Evolutionary conservation across 2,888 invertebrate genomes (phyloP).

Genomic region (Listrodromus nycthemerus): DNA sequence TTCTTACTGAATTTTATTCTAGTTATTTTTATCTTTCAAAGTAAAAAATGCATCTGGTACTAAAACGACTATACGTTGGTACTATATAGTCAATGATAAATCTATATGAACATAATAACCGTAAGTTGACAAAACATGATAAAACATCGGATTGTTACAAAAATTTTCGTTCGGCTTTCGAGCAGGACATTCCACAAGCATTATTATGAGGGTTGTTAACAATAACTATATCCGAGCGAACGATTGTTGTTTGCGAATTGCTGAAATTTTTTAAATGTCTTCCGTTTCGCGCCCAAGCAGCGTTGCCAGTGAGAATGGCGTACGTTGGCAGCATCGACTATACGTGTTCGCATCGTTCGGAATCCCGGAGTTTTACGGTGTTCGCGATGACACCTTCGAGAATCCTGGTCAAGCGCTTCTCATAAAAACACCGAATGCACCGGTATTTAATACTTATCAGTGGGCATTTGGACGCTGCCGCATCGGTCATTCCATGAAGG

Average conservation of each 20-base stretch:
- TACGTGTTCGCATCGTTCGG: not conserved
- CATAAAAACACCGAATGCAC: not conserved
- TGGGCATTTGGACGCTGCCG: not conserved
- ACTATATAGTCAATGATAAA: too few relatives aligned
- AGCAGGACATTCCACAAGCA: too few relatives aligned
- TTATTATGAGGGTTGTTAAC: not conserved
- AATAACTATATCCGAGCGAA: not conserved
- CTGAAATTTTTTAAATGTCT: not conserved
- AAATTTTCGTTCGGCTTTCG: too few relatives aligned
- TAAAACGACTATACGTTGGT: too few relatives aligned
- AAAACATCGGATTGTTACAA: too few relatives aligned
- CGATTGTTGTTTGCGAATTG: not conserved
- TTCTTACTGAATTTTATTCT: too few relatives aligned
- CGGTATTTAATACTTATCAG: not conserved
- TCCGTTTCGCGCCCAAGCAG: not conserved
- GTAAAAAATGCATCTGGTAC: too few relatives aligned
- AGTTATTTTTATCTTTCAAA: too few relatives aligned
- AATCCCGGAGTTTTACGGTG: conserved; percentile 6
- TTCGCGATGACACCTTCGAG: not conserved
- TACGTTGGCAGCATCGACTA: not conserved
- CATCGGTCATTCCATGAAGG: not conserved
- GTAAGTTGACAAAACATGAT: too few relatives aligned
- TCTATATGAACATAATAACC: too few relatives aligned
- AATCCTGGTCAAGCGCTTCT: not conserved
- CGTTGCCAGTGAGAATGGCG: not conserved